These are phyloP conservation scores for Drosophila teissieri DNA, from an alignment of 1,140 invertebrate genomes.

Conservation along the genomic window DNA sequence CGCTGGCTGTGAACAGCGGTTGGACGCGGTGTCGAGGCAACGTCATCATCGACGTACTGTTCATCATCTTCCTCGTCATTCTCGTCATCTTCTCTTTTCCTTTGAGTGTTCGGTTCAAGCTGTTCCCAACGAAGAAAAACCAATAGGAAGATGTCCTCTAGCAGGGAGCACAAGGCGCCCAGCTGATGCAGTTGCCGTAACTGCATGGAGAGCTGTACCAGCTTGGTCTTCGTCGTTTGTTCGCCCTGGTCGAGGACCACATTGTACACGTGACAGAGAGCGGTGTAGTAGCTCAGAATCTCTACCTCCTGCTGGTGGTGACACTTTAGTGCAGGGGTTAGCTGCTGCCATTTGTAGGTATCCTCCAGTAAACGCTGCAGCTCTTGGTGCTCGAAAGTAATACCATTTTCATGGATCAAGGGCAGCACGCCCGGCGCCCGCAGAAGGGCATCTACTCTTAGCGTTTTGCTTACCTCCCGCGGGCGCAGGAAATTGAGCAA, in stretches of 20 bases:
- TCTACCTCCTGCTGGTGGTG: constrained; percentile 58
- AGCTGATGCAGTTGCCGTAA: constrained; percentile 67
- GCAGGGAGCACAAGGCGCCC: constrained; percentile 60
- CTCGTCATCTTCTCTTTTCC: constrained; percentile 13
- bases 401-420: constrained; percentile 64
- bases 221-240: constrained; percentile 30
- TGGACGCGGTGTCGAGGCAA: constrained; percentile 19
- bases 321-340: constrained; percentile 51
- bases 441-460: constrained; percentile 65
- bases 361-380: constrained; percentile 52
- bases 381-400: constrained; percentile 53
- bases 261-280: constrained; percentile 58
- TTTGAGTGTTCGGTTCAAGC: constrained; percentile 29
- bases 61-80: constrained; percentile 57
- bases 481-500: constrained; percentile 60
- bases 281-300: constrained; percentile 60
- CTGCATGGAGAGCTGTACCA: constrained; percentile 59
- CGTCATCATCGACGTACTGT: constrained; percentile 69
- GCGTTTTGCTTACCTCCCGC: constrained; percentile 42
- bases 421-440: constrained; percentile 52
- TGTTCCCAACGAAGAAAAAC: constrained; percentile 82
- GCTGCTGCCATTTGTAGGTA: constrained; percentile 65
- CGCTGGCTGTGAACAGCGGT: neutral
- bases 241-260: constrained; percentile 62
- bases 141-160: constrained; percentile 74